Base-by-base conservation (phyloP, 1,140 invertebrate genomes). In the Nomia melanderi region DNA sequence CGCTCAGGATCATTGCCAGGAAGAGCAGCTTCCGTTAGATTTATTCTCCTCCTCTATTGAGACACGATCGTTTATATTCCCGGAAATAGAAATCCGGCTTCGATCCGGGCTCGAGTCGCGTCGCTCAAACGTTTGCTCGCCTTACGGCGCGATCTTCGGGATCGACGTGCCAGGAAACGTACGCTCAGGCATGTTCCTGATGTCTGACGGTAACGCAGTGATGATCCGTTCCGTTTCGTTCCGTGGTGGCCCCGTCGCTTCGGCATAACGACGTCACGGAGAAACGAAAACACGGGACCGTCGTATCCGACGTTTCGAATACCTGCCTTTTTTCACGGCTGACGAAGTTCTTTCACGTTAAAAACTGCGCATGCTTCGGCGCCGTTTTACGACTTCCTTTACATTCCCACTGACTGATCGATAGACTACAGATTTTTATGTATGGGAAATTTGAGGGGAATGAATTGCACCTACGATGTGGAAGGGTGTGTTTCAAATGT, bases 31-130 rank as follows among this genome's bases (percentile, higher is more conserved):
- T 80, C 86, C 83, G 80, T 82, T 84, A 85, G 87, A 91, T 91
- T 90, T 91, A 90, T 91, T 86, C 82, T 83, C 69, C 67, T 65
- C 71, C 81, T 85, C 79, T 65, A 87, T 85, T 82, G 83, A 88
- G 88, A 88, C 83, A 79, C 79, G 82, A 87, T 86, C 86, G 86
- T 90, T 90, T 89, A 88, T 88, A 90, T 86, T 85, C 86, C 47
- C 67, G 57, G 57, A 76, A 90, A 89, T 89, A 88, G 85, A 89
- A 89, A 84, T 88, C 78, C 79, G 33, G 77, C 62, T 87, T 74
- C 56, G 39, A 62, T 53, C 56, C 31, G 53, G 20, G 14, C 23
- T n/a, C 54, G 54, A 41, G 54, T 14, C 39, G 44, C 44, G 44
- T 63, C 44, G 57, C 8, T 56, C 27, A 53, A 54, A 56, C 71